Conservation (phyloP, 2,113 vertebrate species). For the Podarcis raffonei region DNA sequence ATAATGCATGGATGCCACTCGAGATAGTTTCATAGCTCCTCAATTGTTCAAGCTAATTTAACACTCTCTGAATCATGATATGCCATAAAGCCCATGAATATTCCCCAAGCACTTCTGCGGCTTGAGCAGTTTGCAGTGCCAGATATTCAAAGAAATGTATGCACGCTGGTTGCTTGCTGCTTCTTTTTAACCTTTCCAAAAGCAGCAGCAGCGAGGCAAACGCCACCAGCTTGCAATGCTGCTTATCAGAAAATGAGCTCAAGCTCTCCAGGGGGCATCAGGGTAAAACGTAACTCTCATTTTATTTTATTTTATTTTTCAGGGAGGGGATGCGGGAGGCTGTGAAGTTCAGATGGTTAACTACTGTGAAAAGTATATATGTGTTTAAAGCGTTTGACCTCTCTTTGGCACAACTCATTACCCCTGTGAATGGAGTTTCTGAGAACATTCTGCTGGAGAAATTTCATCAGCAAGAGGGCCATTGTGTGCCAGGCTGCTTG, state of each 20-base stretch:
- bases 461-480: neutral
- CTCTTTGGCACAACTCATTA: constrained; percentile 15
- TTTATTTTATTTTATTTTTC: neutral
- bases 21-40: constrained; percentile 30
- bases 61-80: neutral
- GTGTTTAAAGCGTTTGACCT: neutral
- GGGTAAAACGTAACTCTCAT: neutral
- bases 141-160: constrained; percentile 13
- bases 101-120: neutral
- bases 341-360: constrained; percentile 12
- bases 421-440: neutral
- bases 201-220: neutral
- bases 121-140: neutral
- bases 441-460: neutral
- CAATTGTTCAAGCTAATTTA: neutral
- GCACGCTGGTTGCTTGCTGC: neutral
- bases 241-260: constrained; percentile 16
- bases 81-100: constrained; percentile 13
- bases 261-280: neutral
- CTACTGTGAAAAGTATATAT: neutral
- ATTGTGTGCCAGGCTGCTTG: constrained; percentile 10
- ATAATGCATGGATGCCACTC: constrained; percentile 21
- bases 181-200: neutral
- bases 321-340: neutral
- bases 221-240: neutral